Conservation (phyloP, 2,113 vertebrate genomes). For the Pardalotus punctatus region DNA sequence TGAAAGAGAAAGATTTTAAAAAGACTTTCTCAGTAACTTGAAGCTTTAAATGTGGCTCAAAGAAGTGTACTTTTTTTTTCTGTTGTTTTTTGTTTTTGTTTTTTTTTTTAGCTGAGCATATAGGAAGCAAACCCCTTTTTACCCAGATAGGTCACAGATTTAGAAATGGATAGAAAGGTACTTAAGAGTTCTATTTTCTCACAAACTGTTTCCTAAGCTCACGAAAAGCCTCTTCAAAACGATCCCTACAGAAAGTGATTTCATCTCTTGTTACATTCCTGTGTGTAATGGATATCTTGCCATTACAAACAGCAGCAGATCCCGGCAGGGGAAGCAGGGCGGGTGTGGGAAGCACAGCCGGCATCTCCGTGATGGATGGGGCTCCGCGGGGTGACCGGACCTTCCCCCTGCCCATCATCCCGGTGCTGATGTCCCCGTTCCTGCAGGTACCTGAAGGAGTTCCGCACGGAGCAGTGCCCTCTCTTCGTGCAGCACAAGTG, state of each 20-base stretch:
- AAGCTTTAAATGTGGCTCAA: not conserved
- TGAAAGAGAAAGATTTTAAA: too few species aligned
- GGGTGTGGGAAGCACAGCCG: not conserved
- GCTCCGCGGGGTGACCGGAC: rapidly evolving
- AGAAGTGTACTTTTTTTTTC: not conserved
- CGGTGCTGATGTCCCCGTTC: not conserved
- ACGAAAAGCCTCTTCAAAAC: not conserved
- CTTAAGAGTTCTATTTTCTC: not conserved
- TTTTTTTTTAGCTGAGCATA: not conserved
- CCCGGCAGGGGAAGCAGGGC: not conserved
- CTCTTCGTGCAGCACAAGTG: conserved; percentile 98
- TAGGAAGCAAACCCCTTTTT: not conserved
- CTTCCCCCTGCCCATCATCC: not conserved
- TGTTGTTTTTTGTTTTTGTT: not conserved
- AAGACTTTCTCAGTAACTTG: not conserved
- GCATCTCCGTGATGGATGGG: rapidly evolving
- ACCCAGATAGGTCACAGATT: not conserved
- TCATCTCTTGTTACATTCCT: not conserved
- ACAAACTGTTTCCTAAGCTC: not conserved
- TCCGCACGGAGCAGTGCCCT: conserved; percentile 96
- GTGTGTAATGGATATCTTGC: not conserved
- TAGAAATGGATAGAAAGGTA: not conserved
- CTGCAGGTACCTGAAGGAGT: conserved; percentile 95
- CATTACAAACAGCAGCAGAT: not conserved
- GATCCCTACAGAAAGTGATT: not conserved